Conservation (phyloP, 1,140 invertebrate genomes). For the Drosophila fuyamai region DNA sequence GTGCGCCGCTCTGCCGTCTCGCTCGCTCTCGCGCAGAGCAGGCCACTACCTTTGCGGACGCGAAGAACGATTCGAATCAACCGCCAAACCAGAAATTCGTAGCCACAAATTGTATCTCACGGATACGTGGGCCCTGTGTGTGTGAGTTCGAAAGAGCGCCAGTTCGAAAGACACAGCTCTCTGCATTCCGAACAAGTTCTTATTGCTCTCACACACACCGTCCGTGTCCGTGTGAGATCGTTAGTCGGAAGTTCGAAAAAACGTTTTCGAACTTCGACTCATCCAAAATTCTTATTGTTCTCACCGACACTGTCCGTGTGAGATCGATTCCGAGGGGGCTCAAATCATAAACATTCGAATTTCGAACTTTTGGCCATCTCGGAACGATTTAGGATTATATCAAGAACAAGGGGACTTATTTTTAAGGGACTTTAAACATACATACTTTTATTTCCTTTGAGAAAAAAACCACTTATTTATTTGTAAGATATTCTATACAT, state of each 20-base stretch:
- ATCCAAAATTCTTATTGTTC: conserved; percentile 37
- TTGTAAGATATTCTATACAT: no score
- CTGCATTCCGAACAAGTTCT: conserved; percentile 55
- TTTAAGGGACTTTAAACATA: background rate
- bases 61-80: conserved; percentile 52
- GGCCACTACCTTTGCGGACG: conserved; percentile 67
- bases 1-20: conserved; percentile 46
- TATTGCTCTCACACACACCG: conserved; percentile 69
- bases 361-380: conserved; percentile 13
- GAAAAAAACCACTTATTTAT: no score
- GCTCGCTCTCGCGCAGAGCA: conserved; percentile 29
- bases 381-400: conserved; percentile 8
- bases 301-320: conserved; percentile 45
- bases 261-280: conserved; percentile 5
- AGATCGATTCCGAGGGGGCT: conserved; percentile 32
- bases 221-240: conserved; percentile 43
- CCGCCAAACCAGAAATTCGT: conserved; percentile 61
- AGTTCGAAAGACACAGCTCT: conserved; percentile 56
- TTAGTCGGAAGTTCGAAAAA: conserved; percentile 14
- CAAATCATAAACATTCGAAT: conserved; percentile 35
- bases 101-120: conserved; percentile 62
- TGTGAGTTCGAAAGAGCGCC: conserved; percentile 72
- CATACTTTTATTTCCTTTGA: no score
- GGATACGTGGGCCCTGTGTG: conserved; percentile 20
- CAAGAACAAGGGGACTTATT: conserved; percentile 3